Conservation (phyloP, 2,113 vertebrate species). For the Pithys albifrons region DNA sequence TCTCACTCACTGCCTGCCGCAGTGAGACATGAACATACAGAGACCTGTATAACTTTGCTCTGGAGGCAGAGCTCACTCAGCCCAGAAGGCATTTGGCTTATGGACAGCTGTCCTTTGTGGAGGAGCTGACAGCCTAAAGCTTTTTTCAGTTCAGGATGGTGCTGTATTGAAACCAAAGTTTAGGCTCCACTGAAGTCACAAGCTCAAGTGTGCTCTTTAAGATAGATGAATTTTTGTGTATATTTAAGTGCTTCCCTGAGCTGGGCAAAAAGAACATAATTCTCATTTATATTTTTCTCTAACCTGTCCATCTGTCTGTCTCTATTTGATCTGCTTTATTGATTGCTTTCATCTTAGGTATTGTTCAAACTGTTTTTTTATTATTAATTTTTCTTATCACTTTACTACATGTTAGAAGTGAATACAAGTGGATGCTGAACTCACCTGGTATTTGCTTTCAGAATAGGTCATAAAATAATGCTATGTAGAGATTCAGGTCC, state of each 20-base stretch:
- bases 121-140: not conserved
- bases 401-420: not conserved
- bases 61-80: not conserved
- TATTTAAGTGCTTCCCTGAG: not conserved
- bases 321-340: not conserved
- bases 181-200: not conserved
- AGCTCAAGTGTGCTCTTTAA: not conserved
- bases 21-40: not conserved
- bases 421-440: not conserved
- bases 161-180: not conserved
- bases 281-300: not conserved
- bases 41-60: not conserved
- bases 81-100: not conserved
- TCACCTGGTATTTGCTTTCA: not conserved
- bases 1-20: accelerated
- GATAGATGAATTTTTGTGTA: not conserved
- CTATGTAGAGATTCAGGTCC: not conserved
- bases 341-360: not conserved
- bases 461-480: not conserved
- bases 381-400: not conserved
- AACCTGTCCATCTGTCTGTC: not conserved
- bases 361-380: not conserved
- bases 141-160: not conserved
- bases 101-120: not conserved
- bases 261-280: not conserved